Evolutionary conservation across 2,888 invertebrate species (phyloP), one percentile per base, ranked within the genome.

Genomic region (Caenorhabditis imperialis): DNA sequence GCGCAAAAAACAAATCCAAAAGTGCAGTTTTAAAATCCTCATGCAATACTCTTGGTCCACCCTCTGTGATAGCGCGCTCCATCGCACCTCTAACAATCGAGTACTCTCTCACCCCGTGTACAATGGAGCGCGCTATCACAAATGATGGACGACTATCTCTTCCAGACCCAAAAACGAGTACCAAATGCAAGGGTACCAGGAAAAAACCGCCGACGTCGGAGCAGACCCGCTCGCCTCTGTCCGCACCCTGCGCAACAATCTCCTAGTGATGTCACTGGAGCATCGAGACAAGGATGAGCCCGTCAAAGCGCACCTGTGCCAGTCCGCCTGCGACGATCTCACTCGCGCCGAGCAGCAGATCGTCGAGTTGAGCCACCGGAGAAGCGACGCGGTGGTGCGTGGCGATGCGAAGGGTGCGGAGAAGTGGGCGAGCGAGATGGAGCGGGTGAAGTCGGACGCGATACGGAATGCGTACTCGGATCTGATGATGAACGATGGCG

Each of bases 181-280:
- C 37, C 54, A 61, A 63, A 70, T 75, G 60, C 76, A 78, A 55
- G 79, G 81, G 8, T 79, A 77, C 54, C 18, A 30, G 3, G 74
- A 78, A 30, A 54, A 57, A 8, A 37, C 35, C 8, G 55, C 79
- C 0, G 72, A 78, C 44, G 58, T 84, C 6, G 84, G 84, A n/a
- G 74, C 81, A 8, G 84, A 84, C 69, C 75, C 84, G 0, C 45
- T 84, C 8, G 81, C 75, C 10, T 71, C 81, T 10, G 75, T 85
- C 12, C 69, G 84, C 47, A 82, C 81, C 1, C 63, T 85, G 61
- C 75, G 80, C 16, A 82, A 77, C 57, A 79, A 82, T 53, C 47
- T 85, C 45, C 44, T 75, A 50, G 69, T 58, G 10, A 60, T 72
- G 54, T 61, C 71, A 2, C 47, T 78, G 0, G 44, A 63, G 20